phyloP scores from a whole-genome alignment of 2,888 invertebrate genomes.

The Nomada lathburiana region DNA sequence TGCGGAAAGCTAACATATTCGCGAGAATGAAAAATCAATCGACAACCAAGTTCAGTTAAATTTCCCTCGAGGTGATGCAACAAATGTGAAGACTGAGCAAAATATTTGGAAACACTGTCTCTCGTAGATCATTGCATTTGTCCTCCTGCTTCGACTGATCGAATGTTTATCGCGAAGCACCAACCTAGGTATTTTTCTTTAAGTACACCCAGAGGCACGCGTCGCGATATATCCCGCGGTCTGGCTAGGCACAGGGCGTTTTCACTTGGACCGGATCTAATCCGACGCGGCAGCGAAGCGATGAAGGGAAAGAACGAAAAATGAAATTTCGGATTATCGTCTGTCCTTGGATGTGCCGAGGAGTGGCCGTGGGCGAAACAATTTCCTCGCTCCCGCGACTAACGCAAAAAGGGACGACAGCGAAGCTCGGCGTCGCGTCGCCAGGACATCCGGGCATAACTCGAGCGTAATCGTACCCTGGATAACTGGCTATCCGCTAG shows the following conservation, averaged over 20 bases:
- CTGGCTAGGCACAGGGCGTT: constrained; percentile 9
- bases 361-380: constrained; percentile 53
- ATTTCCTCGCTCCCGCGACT: constrained; percentile 54
- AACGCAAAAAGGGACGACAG: constrained; percentile 44
- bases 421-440: constrained; percentile 36
- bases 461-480: constrained; percentile 71
- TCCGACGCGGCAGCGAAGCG: constrained; percentile 35
- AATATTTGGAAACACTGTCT: no score
- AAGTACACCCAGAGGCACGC: no score
- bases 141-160: no score
- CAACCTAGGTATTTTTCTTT: no score
- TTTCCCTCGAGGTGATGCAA: no score
- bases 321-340: constrained; percentile 65
- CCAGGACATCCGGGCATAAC: constrained; percentile 67
- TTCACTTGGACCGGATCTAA: constrained; percentile 40
- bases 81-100: no score
- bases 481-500: constrained; percentile 72
- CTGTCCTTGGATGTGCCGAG: constrained; percentile 46
- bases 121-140: no score
- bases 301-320: constrained; percentile 45
- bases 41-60: no score
- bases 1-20: no score
- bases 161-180: no score
- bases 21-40: no score
- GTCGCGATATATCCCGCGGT: neutral